phyloP scores from a whole-genome alignment of 2,797 vertebrate species.

The Lepilemur septentrionalis region DNA sequence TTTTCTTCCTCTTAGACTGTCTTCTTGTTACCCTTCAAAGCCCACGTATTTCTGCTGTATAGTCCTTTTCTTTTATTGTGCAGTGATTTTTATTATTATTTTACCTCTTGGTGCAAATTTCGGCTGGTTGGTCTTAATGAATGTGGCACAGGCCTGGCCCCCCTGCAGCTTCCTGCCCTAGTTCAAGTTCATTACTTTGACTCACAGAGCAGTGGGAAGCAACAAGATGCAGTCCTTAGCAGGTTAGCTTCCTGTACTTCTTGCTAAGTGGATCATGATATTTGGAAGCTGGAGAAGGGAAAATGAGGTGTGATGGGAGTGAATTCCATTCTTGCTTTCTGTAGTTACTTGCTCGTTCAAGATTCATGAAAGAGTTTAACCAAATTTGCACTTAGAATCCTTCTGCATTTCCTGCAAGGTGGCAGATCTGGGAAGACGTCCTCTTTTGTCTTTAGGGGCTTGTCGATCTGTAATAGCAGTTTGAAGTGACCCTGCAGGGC shows the following conservation, averaged over 20 bases:
- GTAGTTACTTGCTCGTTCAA: not conserved
- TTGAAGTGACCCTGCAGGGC: not conserved
- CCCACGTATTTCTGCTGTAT: not conserved
- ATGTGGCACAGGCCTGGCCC: not conserved
- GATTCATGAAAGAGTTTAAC: not conserved
- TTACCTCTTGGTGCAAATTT: constrained; percentile 9
- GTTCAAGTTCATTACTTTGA: constrained; percentile 62
- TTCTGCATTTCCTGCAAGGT: rapidly evolving
- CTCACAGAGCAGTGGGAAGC: constrained; percentile 27
- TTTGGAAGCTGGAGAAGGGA: not conserved
- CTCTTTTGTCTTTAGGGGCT: not conserved
- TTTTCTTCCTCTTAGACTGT: not conserved
- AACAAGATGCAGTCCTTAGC: not conserved
- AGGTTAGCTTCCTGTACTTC: not conserved
- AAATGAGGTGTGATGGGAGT: not conserved
- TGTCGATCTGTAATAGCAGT: not conserved
- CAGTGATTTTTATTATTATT: constrained; percentile 29
- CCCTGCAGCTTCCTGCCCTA: constrained; percentile 46
- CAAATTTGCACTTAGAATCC: not conserved
- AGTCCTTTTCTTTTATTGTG: not conserved
- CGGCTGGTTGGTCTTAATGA: constrained; percentile 49
- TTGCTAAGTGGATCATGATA: constrained; percentile 52
- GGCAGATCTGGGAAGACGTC: not conserved
- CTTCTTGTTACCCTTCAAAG: not conserved
- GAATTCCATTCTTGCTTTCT: not conserved